Evolutionary conservation across 2,888 invertebrate species (phyloP).

Genomic region (Cyaniris semiargus): DNA sequence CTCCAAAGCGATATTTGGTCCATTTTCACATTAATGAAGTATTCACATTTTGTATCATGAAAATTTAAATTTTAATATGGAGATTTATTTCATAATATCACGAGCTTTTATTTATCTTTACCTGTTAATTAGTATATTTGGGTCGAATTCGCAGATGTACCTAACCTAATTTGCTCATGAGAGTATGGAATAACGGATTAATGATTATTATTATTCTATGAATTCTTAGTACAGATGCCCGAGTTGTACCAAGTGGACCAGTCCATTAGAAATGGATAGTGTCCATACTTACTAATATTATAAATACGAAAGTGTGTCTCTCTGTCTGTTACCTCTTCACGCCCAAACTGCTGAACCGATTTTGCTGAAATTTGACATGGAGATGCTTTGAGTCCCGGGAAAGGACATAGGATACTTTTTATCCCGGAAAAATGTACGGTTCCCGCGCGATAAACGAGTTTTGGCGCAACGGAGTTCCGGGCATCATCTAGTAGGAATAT

Average conservation of each 20-base stretch:
- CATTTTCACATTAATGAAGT: conserved; percentile 69
- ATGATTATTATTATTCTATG: not conserved
- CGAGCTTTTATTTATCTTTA: not conserved
- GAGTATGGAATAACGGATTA: not conserved
- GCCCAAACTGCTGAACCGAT: too few species aligned
- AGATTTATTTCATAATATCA: conserved; percentile 2
- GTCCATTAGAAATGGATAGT: not conserved
- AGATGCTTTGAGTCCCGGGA: too few species aligned
- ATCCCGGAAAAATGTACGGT: too few species aligned
- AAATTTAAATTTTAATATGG: not conserved
- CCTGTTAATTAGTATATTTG: not conserved
- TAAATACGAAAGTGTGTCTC: too few species aligned
- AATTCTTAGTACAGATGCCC: not conserved
- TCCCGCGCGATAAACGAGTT: too few species aligned
- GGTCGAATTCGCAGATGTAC: not conserved
- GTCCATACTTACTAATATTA: too few species aligned
- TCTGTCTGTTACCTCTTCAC: too few species aligned
- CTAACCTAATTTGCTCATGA: conserved; percentile 6
- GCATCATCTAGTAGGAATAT: too few species aligned
- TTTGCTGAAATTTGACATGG: too few species aligned
- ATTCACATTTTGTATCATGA: conserved; percentile 54
- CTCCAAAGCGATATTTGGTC: conserved; percentile 60
- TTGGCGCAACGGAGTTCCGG: too few species aligned
- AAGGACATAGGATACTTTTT: too few species aligned
- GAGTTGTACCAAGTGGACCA: not conserved